A percentile compares a stretch with the other conserved stretches of the same genome.
Evolutionary conservation across 2,888 invertebrate genomes (phyloP).

Genomic region (Nematopogon swammerdamellus): DNA sequence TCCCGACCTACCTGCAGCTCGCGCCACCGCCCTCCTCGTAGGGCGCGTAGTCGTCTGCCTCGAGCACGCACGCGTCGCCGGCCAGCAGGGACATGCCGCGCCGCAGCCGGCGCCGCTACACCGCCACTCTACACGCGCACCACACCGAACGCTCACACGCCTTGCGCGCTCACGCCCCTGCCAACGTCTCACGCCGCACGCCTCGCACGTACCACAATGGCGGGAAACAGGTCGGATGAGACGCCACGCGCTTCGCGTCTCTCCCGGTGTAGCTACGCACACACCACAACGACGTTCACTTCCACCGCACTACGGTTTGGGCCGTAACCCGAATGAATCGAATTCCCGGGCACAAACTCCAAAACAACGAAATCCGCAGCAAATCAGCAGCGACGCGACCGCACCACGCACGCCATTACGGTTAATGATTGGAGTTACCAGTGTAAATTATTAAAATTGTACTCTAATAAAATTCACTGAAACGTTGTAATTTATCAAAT

Average conservation of each 20-base stretch:
- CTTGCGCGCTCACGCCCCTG: neutral
- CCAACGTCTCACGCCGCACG: neutral
- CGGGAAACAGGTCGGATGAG: constrained; percentile 39
- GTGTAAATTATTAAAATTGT: too few species aligned
- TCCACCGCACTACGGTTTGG: neutral
- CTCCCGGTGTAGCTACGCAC: neutral
- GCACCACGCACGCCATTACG: neutral
- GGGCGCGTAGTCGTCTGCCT: constrained; percentile 53
- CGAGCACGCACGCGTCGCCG: constrained; percentile 54
- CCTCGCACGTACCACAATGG: constrained; percentile 46
- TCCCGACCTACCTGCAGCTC: neutral
- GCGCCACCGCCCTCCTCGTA: constrained; percentile 39
- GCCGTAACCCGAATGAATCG: neutral
- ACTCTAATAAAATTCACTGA: too few species aligned
- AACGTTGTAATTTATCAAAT: too few species aligned
- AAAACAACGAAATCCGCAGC: neutral
- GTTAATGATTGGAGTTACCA: neutral
- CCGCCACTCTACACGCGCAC: neutral
- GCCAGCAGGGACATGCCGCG: constrained; percentile 48
- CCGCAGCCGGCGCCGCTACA: neutral
- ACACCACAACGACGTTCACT: neutral
- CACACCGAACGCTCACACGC: neutral
- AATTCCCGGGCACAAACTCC: neutral
- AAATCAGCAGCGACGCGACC: neutral
- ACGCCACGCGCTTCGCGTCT: neutral